Evolutionary conservation across 1,140 invertebrate species (phyloP).

Genomic region (Brachionus paranguensis): DNA sequence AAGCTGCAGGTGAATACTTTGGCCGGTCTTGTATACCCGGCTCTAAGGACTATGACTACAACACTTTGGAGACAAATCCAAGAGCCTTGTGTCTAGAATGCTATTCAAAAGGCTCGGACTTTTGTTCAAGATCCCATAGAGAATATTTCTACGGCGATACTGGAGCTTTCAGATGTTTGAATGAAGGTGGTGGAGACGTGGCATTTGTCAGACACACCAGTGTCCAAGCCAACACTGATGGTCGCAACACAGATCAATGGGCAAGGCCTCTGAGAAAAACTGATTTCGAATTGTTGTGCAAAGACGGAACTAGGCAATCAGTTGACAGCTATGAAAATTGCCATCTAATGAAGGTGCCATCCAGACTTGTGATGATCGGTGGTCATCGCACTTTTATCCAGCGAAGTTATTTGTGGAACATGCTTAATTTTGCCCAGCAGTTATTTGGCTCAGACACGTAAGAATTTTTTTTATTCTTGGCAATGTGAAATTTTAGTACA

Average conservation of each 20-base stretch:
- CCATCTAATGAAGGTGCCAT: conserved; percentile 81
- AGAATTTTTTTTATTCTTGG: conserved; percentile 42
- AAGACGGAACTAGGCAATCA: conserved; percentile 70
- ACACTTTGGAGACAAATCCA: conserved; percentile 70
- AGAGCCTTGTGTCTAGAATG: conserved; percentile 83
- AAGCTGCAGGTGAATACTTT: conserved; percentile 81
- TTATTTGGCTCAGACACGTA: conserved; percentile 56
- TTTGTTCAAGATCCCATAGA: conserved; percentile 73
- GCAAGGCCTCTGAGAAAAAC: conserved; percentile 80
- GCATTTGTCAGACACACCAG: conserved; percentile 91
- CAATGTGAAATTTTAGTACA: too few relatives aligned
- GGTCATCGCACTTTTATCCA: conserved; percentile 63
- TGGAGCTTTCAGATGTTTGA: conserved; percentile 82
- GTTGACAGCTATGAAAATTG: conserved; percentile 74
- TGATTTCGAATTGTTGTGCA: conserved; percentile 86
- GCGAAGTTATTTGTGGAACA: conserved; percentile 52
- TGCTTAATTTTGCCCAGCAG: conserved; percentile 55
- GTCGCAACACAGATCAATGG: conserved; percentile 80
- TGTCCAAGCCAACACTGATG: conserved; percentile 80
- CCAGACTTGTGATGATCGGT: conserved; percentile 81
- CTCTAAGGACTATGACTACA: conserved; percentile 74
- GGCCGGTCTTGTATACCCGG: conserved; percentile 82
- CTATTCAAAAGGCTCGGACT: conserved; percentile 72
- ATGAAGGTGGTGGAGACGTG: conserved; percentile 87
- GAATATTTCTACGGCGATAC: conserved; percentile 83